Conservation (phyloP, 2,113 vertebrate species). For the Geococcyx californianus region DNA sequence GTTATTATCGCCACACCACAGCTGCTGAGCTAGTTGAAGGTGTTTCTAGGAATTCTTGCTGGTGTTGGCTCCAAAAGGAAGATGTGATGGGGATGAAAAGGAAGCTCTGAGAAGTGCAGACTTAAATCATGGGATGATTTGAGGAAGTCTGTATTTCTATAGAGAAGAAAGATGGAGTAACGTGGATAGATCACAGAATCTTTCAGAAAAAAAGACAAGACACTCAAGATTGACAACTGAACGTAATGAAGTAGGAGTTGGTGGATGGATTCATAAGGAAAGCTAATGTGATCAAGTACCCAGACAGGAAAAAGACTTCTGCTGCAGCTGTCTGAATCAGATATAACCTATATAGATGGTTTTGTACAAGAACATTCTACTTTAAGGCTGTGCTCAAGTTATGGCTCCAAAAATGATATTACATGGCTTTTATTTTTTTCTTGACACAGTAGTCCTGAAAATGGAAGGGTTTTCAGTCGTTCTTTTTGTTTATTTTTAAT, state of each 20-base stretch:
- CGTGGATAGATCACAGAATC: neutral
- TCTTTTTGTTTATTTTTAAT: neutral
- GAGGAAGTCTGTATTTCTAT: neutral
- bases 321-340: neutral
- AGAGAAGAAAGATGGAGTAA: neutral
- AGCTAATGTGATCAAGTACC: neutral
- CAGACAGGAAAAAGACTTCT: neutral
- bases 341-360: neutral
- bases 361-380: neutral
- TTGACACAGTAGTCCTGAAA: neutral
- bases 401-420: neutral
- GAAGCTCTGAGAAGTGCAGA: neutral
- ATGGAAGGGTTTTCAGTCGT: neutral
- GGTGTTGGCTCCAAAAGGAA: neutral
- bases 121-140: neutral
- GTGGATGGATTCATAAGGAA: neutral
- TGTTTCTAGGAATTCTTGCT: neutral
- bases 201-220: neutral
- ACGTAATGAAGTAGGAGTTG: neutral
- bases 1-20: neutral
- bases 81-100: neutral
- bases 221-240: neutral
- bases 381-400: neutral
- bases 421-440: neutral
- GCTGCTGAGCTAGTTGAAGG: neutral